Base-by-base conservation (phyloP, 2,113 vertebrate genomes). In the Lutjanus erythropterus region DNA sequence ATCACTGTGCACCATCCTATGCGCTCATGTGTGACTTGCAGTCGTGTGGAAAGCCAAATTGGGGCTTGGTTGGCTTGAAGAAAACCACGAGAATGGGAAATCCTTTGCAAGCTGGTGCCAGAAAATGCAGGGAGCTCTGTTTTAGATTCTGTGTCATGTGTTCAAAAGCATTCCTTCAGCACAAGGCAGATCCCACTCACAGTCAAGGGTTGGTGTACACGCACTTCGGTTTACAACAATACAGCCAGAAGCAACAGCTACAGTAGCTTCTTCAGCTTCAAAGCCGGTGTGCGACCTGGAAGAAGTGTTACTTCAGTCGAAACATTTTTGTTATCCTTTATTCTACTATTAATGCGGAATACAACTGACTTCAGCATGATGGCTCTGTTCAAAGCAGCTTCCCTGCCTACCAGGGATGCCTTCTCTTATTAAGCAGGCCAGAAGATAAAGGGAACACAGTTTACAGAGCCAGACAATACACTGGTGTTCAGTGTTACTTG, bases 181-280 rank as follows among this genome's bases (percentile, higher is more conserved):
- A 66, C n/a, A 42, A 55, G 58, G n/a, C 29, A 39, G 58, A 71
- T 49, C 46, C 46, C 27, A 64, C 61, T 80, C 83, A 31, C 25
- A 75, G 52, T 41, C 64, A 56, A 44, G 62, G 37, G 39, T 70
- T 33, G 33, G 41, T 61, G 65, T 49, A 31, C 52, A 33, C 1
- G 2, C 19, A 21, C 29, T 55, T 81, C 11, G 19, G 47, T 65
- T 80, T 60, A 50, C 52, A 66, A 58, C 50, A 88, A 27, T 69
- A 75, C 39, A 15, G 60, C 84, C 83, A 9, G 60, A 66, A 71
- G 74, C 65, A 81, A n/a, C 47, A 21, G 27, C 50, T 35, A 29
- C 49, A 60, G n/a, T 50, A 65, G 29, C 66, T 67, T 60, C 53
- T 29, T 65, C 47, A 52, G 35, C 58, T 74, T 62, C 58, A 71